Percentiles rank a stretch among this genome's conserved stretches.
Conservation (phyloP, 2,113 vertebrate genomes). For the Anseranas semipalmata region DNA sequence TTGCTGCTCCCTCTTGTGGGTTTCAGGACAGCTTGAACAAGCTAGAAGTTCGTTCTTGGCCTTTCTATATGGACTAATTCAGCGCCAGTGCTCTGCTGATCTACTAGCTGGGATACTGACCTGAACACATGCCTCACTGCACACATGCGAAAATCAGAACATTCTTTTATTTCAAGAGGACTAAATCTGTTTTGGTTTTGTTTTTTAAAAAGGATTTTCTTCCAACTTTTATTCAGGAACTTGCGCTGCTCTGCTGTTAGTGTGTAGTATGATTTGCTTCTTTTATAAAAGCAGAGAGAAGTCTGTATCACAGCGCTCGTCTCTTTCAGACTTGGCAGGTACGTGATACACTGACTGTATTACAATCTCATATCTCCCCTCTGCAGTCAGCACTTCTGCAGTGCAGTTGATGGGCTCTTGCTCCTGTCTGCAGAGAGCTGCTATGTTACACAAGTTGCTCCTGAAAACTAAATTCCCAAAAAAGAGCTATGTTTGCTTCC, state of each 20-base stretch:
- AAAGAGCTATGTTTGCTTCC: background rate
- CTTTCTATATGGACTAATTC: background rate
- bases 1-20: slow-evolving; percentile 63
- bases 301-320: background rate
- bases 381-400: background rate
- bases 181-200: background rate
- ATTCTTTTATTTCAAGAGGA: background rate
- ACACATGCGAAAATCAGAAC: background rate
- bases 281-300: background rate
- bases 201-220: background rate
- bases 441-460: background rate
- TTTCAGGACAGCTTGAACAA: background rate
- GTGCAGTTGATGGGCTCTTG: fast-evolving
- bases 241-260: background rate
- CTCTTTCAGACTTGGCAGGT: background rate
- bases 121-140: background rate
- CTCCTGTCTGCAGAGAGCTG: background rate
- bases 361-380: background rate
- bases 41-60: background rate
- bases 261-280: background rate
- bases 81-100: background rate
- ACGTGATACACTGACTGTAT: background rate
- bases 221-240: background rate
- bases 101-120: background rate
- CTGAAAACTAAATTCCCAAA: background rate